Evolutionary conservation across 2,888 invertebrate genomes (phyloP).

Genomic region (Chydorus sphaericus): DNA sequence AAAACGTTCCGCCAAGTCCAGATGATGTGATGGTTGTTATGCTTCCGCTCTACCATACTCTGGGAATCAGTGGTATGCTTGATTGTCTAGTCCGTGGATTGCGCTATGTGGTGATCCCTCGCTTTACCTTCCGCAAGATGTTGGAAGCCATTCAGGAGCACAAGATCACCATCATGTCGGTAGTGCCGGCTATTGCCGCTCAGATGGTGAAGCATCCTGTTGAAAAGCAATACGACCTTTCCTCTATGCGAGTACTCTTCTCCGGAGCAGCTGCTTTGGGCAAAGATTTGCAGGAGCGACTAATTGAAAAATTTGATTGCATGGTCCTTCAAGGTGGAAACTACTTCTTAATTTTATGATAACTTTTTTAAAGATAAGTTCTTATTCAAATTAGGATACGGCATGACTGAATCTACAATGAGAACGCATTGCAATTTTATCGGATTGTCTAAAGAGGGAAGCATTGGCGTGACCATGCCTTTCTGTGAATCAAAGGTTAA

Average conservation of each 20-base stretch:
- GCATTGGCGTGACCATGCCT: constrained; percentile 49
- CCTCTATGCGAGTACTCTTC: constrained; percentile 45
- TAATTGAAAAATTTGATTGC: constrained; percentile 31
- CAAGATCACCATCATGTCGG: constrained; percentile 44
- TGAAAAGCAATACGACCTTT: constrained; percentile 48
- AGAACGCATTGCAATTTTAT: constrained; percentile 29
- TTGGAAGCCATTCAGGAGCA: constrained; percentile 16
- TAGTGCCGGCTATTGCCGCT: constrained; percentile 60
- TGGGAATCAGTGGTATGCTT: background rate
- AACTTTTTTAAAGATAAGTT: background rate
- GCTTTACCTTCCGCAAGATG: background rate
- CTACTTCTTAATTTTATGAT: background rate
- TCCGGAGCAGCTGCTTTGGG: constrained; percentile 54
- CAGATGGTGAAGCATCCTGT: constrained; percentile 57
- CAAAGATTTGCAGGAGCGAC: constrained; percentile 26
- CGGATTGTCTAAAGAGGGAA: constrained; percentile 41
- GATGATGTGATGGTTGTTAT: background rate
- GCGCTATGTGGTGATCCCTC: background rate
- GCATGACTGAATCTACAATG: constrained; percentile 44
- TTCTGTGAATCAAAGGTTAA: constrained; percentile 53
- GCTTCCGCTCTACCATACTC: background rate
- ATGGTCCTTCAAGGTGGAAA: constrained; percentile 5
- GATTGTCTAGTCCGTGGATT: background rate
- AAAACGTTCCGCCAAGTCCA: background rate
- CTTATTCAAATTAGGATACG: constrained; percentile 34